Conservation (phyloP, 2,888 invertebrate species). For the Baronia brevicornis region DNA sequence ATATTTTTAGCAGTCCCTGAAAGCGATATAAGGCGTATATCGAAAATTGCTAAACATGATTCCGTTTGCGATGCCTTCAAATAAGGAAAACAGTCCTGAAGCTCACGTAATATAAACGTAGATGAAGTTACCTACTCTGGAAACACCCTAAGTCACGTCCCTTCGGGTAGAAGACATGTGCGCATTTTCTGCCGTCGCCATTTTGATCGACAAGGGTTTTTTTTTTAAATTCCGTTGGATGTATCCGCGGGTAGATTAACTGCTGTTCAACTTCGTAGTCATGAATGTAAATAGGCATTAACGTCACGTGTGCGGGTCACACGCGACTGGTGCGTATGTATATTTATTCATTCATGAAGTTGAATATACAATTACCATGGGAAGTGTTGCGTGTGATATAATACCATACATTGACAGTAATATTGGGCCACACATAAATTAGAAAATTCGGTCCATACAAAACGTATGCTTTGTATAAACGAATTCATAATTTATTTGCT, state of each 20-base stretch:
- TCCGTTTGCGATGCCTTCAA: slow-evolving; percentile 10
- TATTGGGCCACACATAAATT: too few species aligned
- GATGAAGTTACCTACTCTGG: slow-evolving; percentile 11
- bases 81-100: slow-evolving; percentile 11
- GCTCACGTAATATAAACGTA: slow-evolving; percentile 12
- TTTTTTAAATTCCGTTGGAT: slow-evolving; percentile 22
- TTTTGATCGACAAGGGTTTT: slow-evolving; percentile 28
- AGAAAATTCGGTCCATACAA: too few species aligned
- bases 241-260: slow-evolving; percentile 23
- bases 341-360: slow-evolving; percentile 20
- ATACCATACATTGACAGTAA: too few species aligned
- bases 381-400: slow-evolving; percentile 1
- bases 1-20: slow-evolving; percentile 4
- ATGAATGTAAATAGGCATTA: slow-evolving; percentile 26
- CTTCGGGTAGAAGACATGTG: slow-evolving; percentile 17
- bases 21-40: slow-evolving; percentile 9
- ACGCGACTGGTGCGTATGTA: slow-evolving; percentile 21
- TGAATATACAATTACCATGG: slow-evolving; percentile 13
- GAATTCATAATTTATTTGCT: too few species aligned
- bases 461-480: too few species aligned
- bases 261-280: slow-evolving; percentile 24
- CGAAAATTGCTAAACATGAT: slow-evolving; percentile 13
- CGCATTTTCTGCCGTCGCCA: slow-evolving; percentile 25
- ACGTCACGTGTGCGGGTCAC: slow-evolving; percentile 21
- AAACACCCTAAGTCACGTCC: slow-evolving; percentile 17